Evolutionary conservation across 1,140 invertebrate species (phyloP), one percentile per base, ranked within the genome.

Genomic region (Acromyrmex charruanus): DNA sequence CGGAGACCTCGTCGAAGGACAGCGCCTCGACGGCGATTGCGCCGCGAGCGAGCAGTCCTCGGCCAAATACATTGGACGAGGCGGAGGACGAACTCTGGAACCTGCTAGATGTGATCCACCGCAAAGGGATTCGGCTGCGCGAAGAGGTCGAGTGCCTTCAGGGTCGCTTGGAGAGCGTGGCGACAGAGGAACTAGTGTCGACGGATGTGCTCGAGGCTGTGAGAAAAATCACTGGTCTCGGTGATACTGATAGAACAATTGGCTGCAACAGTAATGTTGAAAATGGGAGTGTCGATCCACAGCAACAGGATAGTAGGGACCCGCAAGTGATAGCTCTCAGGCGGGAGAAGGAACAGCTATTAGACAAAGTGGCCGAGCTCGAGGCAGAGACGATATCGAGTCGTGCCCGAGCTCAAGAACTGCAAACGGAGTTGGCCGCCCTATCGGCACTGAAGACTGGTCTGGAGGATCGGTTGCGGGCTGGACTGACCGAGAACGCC

Each of bases 61-160:
- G 90, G 90, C 85, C 94, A 85, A 71, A 93, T 89, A 91, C 94
- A 7, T 77, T 94, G 59, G 93, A 95, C 82, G 96, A 97, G 84
- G 96, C 96, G 21, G 97, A 98, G 93, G 98, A 98, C 92, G 98
- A 98, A 91, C 95, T 98, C 14, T 98, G 97, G 96, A 97, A 98
- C 88, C 95, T 98, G 39, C 95, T 98, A 72, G 98, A 98, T 92
- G 97, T 98, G 87, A 98, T 98, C 89, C 97, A 98, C 87, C 95
- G 97, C 35, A 98, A 98, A 90, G 98, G 97, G 0, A 97, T 97
- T 21, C 96, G 97, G 58, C 96, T 98, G 88, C 96, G 97, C 85
- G 97, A 98, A 82, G 98, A 98, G 92, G 96, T 97, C 25, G 97
- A 97, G 86, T 95, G 95, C 35, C 93, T 96, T 25, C 96, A 96